Evolutionary conservation across 2,888 invertebrate genomes (phyloP).

Genomic region (Aleiodes leptofemur): DNA sequence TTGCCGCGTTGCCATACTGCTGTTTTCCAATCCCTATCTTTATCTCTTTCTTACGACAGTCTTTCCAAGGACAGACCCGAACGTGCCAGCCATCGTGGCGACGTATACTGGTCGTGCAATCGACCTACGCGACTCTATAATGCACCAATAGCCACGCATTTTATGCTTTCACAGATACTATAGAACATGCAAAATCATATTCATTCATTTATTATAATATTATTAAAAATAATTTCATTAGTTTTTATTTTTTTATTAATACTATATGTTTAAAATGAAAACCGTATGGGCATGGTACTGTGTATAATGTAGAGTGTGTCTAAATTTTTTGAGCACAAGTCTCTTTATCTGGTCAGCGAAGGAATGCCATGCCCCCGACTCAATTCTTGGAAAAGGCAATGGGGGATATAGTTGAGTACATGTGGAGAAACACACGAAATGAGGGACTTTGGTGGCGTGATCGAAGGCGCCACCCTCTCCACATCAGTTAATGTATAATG

Average conservation of each 20-base stretch:
- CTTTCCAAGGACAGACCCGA: constrained; percentile 73
- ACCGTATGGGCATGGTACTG: not conserved
- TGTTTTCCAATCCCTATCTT: constrained; percentile 13
- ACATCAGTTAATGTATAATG: constrained; percentile 51
- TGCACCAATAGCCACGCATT: not conserved
- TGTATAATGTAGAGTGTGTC: not conserved
- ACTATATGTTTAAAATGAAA: not conserved
- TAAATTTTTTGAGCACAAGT: constrained; percentile 8
- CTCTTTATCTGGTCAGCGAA: constrained; percentile 7
- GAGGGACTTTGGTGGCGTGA: constrained; percentile 49
- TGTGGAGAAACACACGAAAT: constrained; percentile 26
- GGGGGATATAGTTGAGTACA: constrained; percentile 43
- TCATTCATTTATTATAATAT: not conserved
- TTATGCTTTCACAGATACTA: not conserved
- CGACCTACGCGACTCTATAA: constrained; percentile 46
- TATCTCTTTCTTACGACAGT: constrained; percentile 26
- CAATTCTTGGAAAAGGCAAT: constrained; percentile 48
- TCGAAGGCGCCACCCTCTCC: constrained; percentile 56
- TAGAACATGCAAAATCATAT: not conserved
- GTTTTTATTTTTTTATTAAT: not conserved
- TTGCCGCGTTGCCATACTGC: constrained; percentile 59
- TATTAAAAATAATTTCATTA: not conserved
- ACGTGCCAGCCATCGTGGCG: constrained; percentile 73
- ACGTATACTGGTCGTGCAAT: constrained; percentile 62
- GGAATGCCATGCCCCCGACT: constrained; percentile 47